Conservation (phyloP, 2,797 vertebrate genomes). For the Gila robusta region DNA sequence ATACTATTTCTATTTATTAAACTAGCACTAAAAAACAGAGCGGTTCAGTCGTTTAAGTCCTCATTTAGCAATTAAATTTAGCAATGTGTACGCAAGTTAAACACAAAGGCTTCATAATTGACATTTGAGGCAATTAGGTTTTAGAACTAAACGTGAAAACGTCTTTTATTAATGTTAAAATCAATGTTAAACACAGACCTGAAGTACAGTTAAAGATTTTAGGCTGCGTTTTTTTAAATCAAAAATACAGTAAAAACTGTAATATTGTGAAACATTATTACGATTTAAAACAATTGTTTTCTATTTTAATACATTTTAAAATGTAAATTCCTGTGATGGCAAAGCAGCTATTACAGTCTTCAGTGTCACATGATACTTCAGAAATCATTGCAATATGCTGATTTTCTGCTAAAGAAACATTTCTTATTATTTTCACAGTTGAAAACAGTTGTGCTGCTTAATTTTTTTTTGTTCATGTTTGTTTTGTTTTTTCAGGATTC, state of each 20-base stretch:
- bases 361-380: not conserved
- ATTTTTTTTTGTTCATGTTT: accelerated
- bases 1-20: constrained; percentile 15
- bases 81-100: not conserved
- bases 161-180: not conserved
- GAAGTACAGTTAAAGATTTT: not conserved
- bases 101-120: not conserved
- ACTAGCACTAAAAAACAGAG: not conserved
- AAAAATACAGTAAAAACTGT: not conserved
- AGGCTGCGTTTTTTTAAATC: not conserved
- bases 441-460: not conserved
- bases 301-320: not conserved
- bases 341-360: not conserved
- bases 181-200: not conserved
- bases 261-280: not conserved
- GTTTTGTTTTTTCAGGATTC: not conserved
- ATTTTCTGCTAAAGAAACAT: not conserved
- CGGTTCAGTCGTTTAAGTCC: not conserved
- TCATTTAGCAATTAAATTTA: no score
- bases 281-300: not conserved
- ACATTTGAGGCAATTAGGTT: not conserved
- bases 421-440: not conserved
- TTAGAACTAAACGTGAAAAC: not conserved
- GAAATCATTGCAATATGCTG: not conserved
- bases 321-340: not conserved